Evolutionary conservation across 1,140 invertebrate genomes (phyloP), one percentile per base, ranked within the genome.

Genomic region (Araneus ventricosus): DNA sequence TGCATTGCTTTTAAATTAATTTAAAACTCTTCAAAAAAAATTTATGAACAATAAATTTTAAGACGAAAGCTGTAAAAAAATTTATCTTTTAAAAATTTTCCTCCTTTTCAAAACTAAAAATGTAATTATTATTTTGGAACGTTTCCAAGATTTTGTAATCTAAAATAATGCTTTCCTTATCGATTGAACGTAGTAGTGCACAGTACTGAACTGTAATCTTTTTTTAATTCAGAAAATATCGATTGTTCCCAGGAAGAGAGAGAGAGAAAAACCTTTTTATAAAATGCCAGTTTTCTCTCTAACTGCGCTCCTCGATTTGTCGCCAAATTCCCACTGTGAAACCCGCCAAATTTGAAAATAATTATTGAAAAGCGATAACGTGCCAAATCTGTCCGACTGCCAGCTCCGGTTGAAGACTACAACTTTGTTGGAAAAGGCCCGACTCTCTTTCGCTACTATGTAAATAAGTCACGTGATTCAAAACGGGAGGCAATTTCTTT

Each of bases 381-480:
- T 30, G 88, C 88, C 88, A 80, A 90, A 90, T 90, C 24, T 90
- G 70, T 52, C 27, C 20, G 80, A n/a, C 39, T 82, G 61, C 61
- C 30, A 59, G 20, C 34, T 52, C 45, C 57, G 45, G 52, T 34
- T 45, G 37, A 92, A 75, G 70, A 30, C 30, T 75, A 75, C 70
- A 75, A 92, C 90, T 92, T 92, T 92, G 90, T 92, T 92, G 39
- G 90, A 52, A 52, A 57, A 37, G 75, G 80, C 59, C 61, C 61
- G 34, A 52, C 52, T 90, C 41, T 80, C 70, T 80, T 39, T 90
- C 27, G 85, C 88, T 79, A 90, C 90, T 92, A 92, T 92, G 90
- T 92, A 92, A 92, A 92, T 92, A 92, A 92, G 90, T 92, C 90
- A 92, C 90, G 90, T 92, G 90, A 92, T 92, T 92, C 90, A 63